A percentile compares a stretch with the other conserved stretches of the same genome.
phyloP scores from a whole-genome alignment of 2,888 invertebrate genomes.

The Tenthredo notha region DNA sequence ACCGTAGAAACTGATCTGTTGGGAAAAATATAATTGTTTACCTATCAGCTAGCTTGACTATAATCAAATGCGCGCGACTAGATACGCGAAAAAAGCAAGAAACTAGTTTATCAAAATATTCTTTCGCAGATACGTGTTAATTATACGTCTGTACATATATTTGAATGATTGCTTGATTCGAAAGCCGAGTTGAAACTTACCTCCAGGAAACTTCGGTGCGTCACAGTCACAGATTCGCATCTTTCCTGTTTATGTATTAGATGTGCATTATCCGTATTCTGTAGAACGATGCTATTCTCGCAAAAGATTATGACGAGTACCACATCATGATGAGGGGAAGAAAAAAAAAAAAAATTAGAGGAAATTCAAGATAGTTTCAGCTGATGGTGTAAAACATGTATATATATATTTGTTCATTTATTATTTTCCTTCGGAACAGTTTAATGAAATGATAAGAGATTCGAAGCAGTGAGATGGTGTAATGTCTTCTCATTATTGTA shows the following conservation, averaged over 20 bases:
- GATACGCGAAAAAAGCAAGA: not conserved
- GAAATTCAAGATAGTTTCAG: not conserved
- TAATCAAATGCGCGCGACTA: not conserved
- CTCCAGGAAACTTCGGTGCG: not conserved
- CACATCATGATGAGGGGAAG: not conserved
- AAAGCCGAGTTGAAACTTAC: not conserved
- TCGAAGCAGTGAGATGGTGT: not conserved
- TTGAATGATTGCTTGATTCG: not conserved
- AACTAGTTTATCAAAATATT: not conserved
- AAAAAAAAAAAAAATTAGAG: not conserved
- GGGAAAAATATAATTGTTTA: constrained; percentile 1
- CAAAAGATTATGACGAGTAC: not conserved
- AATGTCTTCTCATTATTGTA: not conserved
- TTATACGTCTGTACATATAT: not conserved
- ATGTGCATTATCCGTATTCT: not conserved
- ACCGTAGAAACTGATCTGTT: not conserved
- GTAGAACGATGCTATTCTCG: no score
- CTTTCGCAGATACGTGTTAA: not conserved
- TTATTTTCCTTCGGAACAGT: not conserved
- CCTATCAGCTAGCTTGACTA: constrained; percentile 26
- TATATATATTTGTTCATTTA: not conserved
- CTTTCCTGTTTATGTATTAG: not conserved
- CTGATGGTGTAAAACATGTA: constrained; percentile 32
- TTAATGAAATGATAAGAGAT: constrained; percentile 35
- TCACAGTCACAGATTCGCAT: not conserved